Percentiles rank a stretch among this genome's conserved stretches.
These are phyloP conservation scores for Tiliacea citrago DNA, from an alignment of 2,888 invertebrate genomes.

Conservation along the genomic window DNA sequence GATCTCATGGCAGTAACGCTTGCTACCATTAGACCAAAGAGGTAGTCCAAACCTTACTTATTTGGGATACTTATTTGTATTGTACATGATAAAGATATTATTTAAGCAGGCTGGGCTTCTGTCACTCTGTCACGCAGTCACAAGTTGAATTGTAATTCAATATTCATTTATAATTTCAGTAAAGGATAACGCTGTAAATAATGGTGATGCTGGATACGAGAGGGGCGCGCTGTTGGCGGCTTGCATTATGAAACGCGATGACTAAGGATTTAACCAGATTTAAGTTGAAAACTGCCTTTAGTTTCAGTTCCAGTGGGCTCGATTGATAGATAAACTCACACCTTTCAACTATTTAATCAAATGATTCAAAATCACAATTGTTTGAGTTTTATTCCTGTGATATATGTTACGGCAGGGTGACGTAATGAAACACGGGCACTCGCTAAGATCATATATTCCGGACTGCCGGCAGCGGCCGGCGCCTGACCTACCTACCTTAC, in stretches of 20 bases:
- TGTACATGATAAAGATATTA: background rate
- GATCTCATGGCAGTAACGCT: too few relatives aligned
- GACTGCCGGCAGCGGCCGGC: too few relatives aligned
- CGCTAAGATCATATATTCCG: too few relatives aligned
- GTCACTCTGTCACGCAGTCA: background rate
- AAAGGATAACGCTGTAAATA: too few relatives aligned
- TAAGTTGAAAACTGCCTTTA: background rate
- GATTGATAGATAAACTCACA: background rate
- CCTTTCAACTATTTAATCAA: background rate
- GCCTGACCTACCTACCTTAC: too few relatives aligned
- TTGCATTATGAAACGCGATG: background rate
- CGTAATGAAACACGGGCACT: too few relatives aligned
- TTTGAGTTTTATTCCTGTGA: too few relatives aligned
- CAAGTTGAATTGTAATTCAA: background rate
- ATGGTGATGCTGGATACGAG: too few relatives aligned
- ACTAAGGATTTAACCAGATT: background rate
- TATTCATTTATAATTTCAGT: too few relatives aligned
- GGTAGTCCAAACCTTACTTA: background rate
- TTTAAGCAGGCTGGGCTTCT: background rate
- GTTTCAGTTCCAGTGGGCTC: background rate
- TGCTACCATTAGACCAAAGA: background rate
- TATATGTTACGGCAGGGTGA: too few relatives aligned
- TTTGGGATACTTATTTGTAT: background rate
- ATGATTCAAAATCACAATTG: too few relatives aligned
- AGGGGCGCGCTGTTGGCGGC: too few relatives aligned